A percentile compares a stretch with the other conserved stretches of the same genome.
Evolutionary conservation across 1,140 invertebrate species (phyloP).

Genomic region (Drosophila orena): DNA sequence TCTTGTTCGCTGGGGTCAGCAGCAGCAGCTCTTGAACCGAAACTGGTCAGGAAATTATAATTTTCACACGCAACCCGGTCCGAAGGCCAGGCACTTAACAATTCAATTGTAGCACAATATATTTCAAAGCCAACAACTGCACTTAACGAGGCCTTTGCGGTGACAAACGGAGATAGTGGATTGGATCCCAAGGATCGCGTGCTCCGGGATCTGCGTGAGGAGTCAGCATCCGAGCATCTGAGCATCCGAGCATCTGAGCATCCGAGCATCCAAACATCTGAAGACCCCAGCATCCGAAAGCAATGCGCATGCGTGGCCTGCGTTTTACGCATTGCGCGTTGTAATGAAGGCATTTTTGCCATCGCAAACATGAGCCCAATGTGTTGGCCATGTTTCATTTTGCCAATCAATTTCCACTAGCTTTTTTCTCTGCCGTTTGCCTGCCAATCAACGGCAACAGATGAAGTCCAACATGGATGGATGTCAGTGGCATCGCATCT

Average conservation of each 20-base stretch:
- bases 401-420: constrained; percentile 72
- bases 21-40: constrained; percentile 27
- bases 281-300: constrained; percentile 2
- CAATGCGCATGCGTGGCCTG: constrained; percentile 75
- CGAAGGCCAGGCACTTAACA: constrained; percentile 66
- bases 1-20: constrained; percentile 27
- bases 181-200: constrained; percentile 39
- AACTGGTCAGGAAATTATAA: constrained; percentile 79
- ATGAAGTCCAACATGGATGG: constrained; percentile 63
- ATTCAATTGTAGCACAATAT: constrained; percentile 76
- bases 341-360: constrained; percentile 82
- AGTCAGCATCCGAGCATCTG: constrained; percentile 16
- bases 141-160: constrained; percentile 72
- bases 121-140: constrained; percentile 65
- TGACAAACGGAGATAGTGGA: constrained; percentile 65
- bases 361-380: constrained; percentile 60
- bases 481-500: constrained; percentile 29
- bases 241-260: not conserved
- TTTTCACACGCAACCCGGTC: constrained; percentile 75
- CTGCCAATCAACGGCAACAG: constrained; percentile 78
- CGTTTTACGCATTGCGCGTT: constrained; percentile 75
- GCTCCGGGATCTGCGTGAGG: constrained; percentile 55
- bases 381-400: constrained; percentile 75
- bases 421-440: constrained; percentile 42
- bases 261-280: not conserved